phyloP scores from a whole-genome alignment of 2,113 vertebrate species.

The Sporophila hypoxantha region DNA sequence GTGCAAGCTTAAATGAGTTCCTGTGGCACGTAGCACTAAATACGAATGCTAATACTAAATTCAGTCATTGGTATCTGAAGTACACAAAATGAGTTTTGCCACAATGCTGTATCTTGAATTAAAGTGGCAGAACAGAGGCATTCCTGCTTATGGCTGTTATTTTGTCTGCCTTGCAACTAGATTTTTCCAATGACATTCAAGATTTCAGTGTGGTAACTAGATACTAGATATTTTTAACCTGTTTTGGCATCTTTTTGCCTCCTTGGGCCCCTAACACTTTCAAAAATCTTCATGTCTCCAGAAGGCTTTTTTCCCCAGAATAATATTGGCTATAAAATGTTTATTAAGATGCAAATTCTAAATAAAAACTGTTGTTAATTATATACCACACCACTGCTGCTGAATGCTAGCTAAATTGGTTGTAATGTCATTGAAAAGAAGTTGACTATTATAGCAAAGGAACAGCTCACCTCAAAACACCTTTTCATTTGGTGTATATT shows the following conservation, averaged over 20 bases:
- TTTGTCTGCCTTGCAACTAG: background rate
- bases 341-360: background rate
- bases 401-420: background rate
- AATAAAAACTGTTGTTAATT: background rate
- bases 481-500: background rate
- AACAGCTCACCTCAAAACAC: background rate
- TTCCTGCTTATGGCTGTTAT: background rate
- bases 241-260: background rate
- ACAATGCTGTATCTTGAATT: background rate
- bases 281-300: background rate
- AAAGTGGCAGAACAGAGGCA: background rate
- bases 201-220: background rate
- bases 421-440: background rate
- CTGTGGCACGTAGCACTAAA: background rate
- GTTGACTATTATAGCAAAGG: background rate
- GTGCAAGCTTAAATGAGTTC: background rate
- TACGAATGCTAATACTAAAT: background rate
- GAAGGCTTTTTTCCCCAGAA: background rate
- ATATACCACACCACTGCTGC: background rate
- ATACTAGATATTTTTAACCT: background rate
- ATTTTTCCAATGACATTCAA: background rate
- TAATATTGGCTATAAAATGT: background rate
- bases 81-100: background rate
- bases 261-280: background rate
- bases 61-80: fast-evolving